A percentile compares a stretch with the other conserved stretches of the same genome.
phyloP scores from a whole-genome alignment of 2,888 invertebrate species.

The Caenorhabditis sulstoni region DNA sequence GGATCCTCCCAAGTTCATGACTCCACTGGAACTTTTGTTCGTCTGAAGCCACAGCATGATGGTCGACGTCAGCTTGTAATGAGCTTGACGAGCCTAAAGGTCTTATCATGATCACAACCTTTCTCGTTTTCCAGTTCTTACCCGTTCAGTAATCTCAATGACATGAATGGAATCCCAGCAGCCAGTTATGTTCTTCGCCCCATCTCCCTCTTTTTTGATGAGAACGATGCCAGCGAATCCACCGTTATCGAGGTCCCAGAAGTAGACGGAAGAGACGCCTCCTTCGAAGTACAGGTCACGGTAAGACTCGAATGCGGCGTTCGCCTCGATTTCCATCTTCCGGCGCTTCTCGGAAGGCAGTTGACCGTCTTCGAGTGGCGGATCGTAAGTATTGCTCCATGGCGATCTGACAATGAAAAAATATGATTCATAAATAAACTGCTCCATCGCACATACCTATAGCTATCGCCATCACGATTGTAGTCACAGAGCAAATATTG shows the following conservation, averaged over 20 bases:
- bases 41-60: conserved; percentile 99
- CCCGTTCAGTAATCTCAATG: conserved; percentile 89
- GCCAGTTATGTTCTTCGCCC: conserved; percentile 97
- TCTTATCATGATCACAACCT: background rate
- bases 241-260: conserved; percentile 97
- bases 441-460: conserved; percentile 84
- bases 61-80: conserved; percentile 97
- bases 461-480: conserved; percentile 98
- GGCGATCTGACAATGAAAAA: conserved; percentile 86
- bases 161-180: conserved; percentile 99
- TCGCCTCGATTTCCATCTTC: conserved; percentile 96
- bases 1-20: conserved; percentile 98
- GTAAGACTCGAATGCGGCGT: conserved; percentile 98
- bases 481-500: conserved; percentile 99
- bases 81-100: conserved; percentile 66
- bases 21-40: conserved; percentile 90
- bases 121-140: conserved; percentile 11
- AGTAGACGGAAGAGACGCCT: conserved; percentile 97
- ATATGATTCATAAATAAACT: background rate
- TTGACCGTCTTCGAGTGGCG: conserved; percentile 96
- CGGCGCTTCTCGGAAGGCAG: conserved; percentile 97
- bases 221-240: conserved; percentile 98
- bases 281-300: conserved; percentile 93
- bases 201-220: conserved; percentile 97
- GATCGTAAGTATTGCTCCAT: conserved; percentile 99